A percentile compares a stretch with the other conserved stretches of the same genome.
These are phyloP conservation scores for Cranoglanis bouderius DNA, from an alignment of 2,113 vertebrate genomes.

Conservation along the genomic window DNA sequence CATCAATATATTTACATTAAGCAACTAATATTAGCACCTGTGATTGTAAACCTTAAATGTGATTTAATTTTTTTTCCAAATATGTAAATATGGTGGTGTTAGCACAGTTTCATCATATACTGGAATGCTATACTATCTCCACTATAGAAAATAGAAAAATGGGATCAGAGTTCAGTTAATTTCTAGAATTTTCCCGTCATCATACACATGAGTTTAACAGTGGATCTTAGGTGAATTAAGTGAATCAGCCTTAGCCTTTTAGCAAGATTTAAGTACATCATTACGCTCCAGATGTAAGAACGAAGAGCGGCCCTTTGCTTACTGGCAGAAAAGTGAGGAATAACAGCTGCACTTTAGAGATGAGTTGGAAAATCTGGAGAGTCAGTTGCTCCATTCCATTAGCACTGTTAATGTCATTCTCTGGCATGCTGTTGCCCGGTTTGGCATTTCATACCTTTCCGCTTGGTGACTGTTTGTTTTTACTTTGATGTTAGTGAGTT, in stretches of 20 bases:
- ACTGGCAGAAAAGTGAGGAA: constrained; percentile 2
- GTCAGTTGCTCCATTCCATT: constrained; percentile 23
- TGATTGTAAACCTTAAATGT: background rate
- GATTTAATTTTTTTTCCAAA: background rate
- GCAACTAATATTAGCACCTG: background rate
- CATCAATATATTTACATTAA: background rate
- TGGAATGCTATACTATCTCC: background rate
- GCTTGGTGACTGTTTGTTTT: background rate
- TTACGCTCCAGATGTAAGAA: constrained; percentile 14
- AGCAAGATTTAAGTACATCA: background rate
- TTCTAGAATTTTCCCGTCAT: background rate
- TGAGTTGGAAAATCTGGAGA: constrained; percentile 12
- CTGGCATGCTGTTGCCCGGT: background rate
- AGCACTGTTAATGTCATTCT: constrained; percentile 5
- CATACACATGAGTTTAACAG: background rate
- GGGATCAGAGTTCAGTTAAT: background rate
- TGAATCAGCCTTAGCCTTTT: background rate
- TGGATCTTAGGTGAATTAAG: background rate
- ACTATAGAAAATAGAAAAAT: background rate
- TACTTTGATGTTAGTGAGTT: background rate
- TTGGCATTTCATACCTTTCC: constrained; percentile 18
- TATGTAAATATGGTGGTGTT: background rate
- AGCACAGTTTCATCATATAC: background rate
- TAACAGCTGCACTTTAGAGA: constrained; percentile 27
- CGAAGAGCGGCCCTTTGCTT: background rate